Percentiles rank a stretch among this genome's conserved stretches.
These are phyloP conservation scores for Aythya baeri DNA, from an alignment of 2,113 vertebrate genomes.

Conservation along the genomic window DNA sequence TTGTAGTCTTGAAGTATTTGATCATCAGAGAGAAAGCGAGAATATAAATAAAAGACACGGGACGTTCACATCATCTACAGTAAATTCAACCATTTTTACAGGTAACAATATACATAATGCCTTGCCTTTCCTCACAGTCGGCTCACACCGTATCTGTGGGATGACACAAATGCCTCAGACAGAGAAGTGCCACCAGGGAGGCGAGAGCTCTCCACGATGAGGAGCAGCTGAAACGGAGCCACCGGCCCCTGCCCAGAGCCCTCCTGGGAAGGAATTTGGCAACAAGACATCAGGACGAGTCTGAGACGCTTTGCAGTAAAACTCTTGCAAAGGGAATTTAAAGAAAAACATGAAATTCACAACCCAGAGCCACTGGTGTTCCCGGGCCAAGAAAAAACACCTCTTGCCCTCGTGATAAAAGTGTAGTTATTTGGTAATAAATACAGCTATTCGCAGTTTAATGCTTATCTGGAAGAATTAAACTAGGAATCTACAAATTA, in stretches of 20 bases:
- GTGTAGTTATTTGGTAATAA: constrained; percentile 25
- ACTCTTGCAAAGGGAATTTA: not conserved
- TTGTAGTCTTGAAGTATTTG: constrained; percentile 83
- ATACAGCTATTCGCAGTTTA: constrained; percentile 32
- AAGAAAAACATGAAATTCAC: not conserved
- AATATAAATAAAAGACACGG: constrained; percentile 89
- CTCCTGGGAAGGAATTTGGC: constrained; percentile 82
- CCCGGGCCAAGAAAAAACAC: constrained; percentile 6
- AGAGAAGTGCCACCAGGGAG: not conserved
- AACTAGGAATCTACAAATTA: constrained; percentile 49
- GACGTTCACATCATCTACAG: constrained; percentile 73
- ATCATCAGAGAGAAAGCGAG: constrained; percentile 81
- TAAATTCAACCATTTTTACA: constrained; percentile 36
- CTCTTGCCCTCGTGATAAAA: not conserved
- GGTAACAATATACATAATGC: constrained; percentile 26
- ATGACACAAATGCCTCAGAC: constrained; percentile 79
- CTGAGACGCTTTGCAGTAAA: constrained; percentile 21
- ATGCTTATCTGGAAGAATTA: constrained; percentile 2
- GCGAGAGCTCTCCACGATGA: not conserved
- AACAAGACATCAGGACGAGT: constrained; percentile 81
- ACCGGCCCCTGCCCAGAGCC: not conserved
- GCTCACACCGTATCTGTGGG: not conserved
- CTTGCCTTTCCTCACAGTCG: constrained; percentile 47
- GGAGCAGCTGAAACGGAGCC: not conserved
- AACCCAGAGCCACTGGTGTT: not conserved